Evolutionary conservation across 2,888 invertebrate genomes (phyloP).

Genomic region (Nomada fabriciana): DNA sequence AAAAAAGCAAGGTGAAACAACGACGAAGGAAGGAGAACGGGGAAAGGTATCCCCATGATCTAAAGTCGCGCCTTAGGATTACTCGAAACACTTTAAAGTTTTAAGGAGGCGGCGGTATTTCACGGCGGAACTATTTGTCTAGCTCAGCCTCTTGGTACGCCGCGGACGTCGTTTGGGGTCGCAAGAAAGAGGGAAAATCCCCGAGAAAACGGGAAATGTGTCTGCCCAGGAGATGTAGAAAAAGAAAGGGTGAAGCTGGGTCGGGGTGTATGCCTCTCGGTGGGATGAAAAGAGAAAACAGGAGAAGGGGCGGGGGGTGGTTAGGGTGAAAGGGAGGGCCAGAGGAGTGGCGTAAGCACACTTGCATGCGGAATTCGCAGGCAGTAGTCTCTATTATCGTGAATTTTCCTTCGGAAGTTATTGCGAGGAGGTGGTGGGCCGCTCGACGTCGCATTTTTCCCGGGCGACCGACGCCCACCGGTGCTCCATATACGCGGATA

Average conservation of each 20-base stretch:
- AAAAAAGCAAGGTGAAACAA: background rate
- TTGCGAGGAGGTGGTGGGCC: slow-evolving; percentile 70
- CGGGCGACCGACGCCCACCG: slow-evolving; percentile 53
- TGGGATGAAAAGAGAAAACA: slow-evolving; percentile 16
- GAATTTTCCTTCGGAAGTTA: slow-evolving; percentile 78
- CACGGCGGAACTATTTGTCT: slow-evolving; percentile 79
- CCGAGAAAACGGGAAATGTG: slow-evolving; percentile 17
- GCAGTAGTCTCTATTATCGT: slow-evolving; percentile 78
- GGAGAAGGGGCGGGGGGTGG: slow-evolving; percentile 33
- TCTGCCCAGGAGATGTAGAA: slow-evolving; percentile 37
- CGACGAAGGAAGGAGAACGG: background rate
- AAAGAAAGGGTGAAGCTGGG: background rate
- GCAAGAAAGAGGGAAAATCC: slow-evolving; percentile 27
- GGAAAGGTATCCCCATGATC: slow-evolving; percentile 57
- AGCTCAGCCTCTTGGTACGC: slow-evolving; percentile 74
- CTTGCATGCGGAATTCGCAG: slow-evolving; percentile 73
- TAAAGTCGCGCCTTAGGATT: slow-evolving; percentile 73
- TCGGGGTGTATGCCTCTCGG: background rate
- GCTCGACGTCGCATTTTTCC: slow-evolving; percentile 74
- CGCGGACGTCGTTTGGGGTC: slow-evolving; percentile 48
- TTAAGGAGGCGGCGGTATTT: slow-evolving; percentile 78
- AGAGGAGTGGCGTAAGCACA: slow-evolving; percentile 57
- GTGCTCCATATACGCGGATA: slow-evolving; percentile 17
- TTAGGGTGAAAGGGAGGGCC: slow-evolving; percentile 49
- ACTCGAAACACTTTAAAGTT: slow-evolving; percentile 77